These are phyloP conservation scores for Antitype chi DNA, from an alignment of 2,888 invertebrate genomes.

Conservation along the genomic window DNA sequence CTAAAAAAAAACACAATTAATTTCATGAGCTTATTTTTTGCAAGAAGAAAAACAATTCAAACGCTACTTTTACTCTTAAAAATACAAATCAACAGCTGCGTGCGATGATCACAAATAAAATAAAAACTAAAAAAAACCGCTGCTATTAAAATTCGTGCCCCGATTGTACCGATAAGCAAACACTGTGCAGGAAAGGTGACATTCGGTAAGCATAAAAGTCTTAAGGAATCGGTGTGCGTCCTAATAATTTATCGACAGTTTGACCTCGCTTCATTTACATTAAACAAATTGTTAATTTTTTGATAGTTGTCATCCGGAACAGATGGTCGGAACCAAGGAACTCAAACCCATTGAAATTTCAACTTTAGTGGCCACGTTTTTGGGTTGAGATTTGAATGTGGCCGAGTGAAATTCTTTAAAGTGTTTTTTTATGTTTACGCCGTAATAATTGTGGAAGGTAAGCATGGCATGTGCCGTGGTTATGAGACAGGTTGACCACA, in stretches of 20 bases:
- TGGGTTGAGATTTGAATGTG: conserved; percentile 58
- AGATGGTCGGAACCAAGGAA: conserved; percentile 81
- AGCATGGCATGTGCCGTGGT: conserved; percentile 89
- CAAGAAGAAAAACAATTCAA: background rate
- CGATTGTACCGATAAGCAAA: conserved; percentile 85
- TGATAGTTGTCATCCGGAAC: conserved; percentile 90
- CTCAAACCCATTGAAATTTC: conserved; percentile 53
- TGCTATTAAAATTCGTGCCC: conserved; percentile 79
- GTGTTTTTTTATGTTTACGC: conserved; percentile 82
- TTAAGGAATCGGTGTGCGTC: conserved; percentile 84
- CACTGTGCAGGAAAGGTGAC: conserved; percentile 86
- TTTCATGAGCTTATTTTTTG: background rate
- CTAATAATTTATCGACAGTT: conserved; percentile 88
- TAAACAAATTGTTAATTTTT: conserved; percentile 91
- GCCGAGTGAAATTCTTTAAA: conserved; percentile 70
- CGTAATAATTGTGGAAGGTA: conserved; percentile 86
- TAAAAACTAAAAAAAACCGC: conserved; percentile 70
- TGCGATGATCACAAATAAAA: conserved; percentile 76
- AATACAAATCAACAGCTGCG: conserved; percentile 76
- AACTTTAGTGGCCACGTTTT: conserved; percentile 39
- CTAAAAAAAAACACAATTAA: background rate
- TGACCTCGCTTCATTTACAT: conserved; percentile 89
- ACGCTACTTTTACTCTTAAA: conserved; percentile 44
- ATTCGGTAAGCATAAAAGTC: conserved; percentile 87
- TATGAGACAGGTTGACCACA: conserved; percentile 90